A percentile compares a stretch with the other conserved stretches of the same genome.
phyloP scores from a whole-genome alignment of 1,140 invertebrate genomes.

The Lysiphlebus fabarum region DNA sequence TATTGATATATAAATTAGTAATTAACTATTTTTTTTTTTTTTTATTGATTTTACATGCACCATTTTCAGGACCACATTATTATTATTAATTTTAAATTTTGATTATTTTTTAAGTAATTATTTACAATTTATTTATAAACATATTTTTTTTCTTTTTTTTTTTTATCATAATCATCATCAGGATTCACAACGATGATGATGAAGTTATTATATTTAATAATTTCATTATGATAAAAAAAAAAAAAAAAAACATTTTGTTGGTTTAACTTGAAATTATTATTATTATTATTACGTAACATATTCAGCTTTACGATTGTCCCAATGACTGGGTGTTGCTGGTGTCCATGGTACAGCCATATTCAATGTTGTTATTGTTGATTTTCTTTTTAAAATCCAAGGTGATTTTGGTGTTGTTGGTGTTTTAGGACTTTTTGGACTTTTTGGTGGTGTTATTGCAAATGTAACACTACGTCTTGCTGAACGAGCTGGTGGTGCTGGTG shows the following conservation, averaged over 20 bases:
- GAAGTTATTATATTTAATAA: too few species aligned
- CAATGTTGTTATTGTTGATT: constrained; percentile 35
- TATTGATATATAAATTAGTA: neutral
- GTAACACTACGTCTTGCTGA: constrained; percentile 47
- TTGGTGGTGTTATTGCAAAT: constrained; percentile 47
- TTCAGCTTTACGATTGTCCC: constrained; percentile 46
- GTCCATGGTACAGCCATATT: constrained; percentile 50
- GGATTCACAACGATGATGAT: too few species aligned
- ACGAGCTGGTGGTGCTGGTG: constrained; percentile 43
- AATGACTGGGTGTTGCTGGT: constrained; percentile 47
- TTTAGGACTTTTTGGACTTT: constrained; percentile 39
- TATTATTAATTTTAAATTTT: constrained; percentile 11
- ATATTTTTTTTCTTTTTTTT: constrained; percentile 24
- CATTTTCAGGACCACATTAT: constrained; percentile 45
- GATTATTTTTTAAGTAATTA: constrained; percentile 30
- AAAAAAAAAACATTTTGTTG: neutral
- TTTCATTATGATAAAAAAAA: neutral
- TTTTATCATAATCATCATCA: too few species aligned
- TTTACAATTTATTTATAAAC: constrained; percentile 44
- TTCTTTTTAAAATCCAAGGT: constrained; percentile 27
- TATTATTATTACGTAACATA: constrained; percentile 41
- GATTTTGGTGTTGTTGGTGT: constrained; percentile 33
- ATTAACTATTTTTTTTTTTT: neutral
- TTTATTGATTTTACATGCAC: constrained; percentile 43
- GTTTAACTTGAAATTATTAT: neutral